Base-by-base conservation (phyloP, 2,888 invertebrate genomes). In the Hyppa rectilinea region DNA sequence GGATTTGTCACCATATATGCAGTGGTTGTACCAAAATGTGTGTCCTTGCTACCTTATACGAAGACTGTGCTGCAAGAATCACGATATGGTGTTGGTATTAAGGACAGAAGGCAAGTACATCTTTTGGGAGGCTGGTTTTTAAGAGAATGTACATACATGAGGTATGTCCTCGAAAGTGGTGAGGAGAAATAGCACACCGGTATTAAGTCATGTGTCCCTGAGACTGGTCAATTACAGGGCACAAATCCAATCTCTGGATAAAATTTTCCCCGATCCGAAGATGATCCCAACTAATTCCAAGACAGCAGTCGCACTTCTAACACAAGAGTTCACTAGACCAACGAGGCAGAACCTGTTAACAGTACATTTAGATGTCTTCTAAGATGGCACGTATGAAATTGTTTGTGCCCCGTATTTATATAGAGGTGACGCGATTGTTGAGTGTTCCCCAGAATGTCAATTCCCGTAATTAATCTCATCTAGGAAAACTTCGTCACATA, bases 31-130 rank as follows among this genome's bases (percentile, higher is more conserved):
- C 70, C 78, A 56, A 78, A 75, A 80, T 75, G 34, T 60, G 31
- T 38, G 84, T 76, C 85, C 85, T 83, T 85, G 83, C 63, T 38
- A 6, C 81, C 85, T 53, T 82, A 76, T 69, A 71, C 1, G 81
- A 58, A 38, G 38, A 59, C 14, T 56, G 66, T 76, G 34, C 67
- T 59, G 69, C 73, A 66, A 82, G 68, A 69, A 81, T 81, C 82
- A 69, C 64, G 62, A 69, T 55, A 23, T 45, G 17, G 43, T 31
- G 62, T 29, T 53, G 50, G 63, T 71, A 62, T 71, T 75, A 70
- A 71, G 80, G 36, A 47, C 80, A 75, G 64, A 31, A 64, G 47
- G 20, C 73, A 45, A 31, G 58, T 61, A 67, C 78, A 75, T 75
- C 75, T 63, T 78, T 71, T 75, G 12, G 52, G 12, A 78, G 50